phyloP scores from a whole-genome alignment of 2,888 invertebrate species.

The Chaitophorus viminalis region DNA sequence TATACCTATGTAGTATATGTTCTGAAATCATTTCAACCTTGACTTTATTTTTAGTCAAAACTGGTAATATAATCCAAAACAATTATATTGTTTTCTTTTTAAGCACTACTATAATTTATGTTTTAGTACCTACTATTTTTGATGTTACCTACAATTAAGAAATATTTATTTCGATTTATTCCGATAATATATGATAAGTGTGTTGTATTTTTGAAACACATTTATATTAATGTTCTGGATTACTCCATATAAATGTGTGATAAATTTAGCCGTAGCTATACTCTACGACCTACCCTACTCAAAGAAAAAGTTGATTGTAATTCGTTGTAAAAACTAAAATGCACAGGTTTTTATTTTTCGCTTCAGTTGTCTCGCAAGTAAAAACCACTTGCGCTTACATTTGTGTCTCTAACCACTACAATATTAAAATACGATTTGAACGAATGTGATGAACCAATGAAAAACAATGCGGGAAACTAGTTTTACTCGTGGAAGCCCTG shows the following conservation, averaged over 20 bases:
- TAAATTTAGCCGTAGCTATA: too few relatives aligned
- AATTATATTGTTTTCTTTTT: neutral
- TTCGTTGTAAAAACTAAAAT: neutral
- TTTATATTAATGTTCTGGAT: neutral
- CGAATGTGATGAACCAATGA: constrained; percentile 22
- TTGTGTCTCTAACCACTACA: neutral
- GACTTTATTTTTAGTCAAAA: neutral
- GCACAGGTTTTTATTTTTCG: neutral
- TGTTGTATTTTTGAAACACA: neutral
- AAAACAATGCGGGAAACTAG: constrained; percentile 25
- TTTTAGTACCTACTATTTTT: too few relatives aligned
- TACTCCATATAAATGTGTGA: neutral
- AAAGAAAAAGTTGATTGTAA: neutral
- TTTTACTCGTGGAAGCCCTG: constrained; percentile 14
- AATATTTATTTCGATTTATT: too few relatives aligned
- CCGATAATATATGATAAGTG: too few relatives aligned
- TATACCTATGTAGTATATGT: neutral
- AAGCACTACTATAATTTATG: neutral
- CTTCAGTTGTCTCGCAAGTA: neutral
- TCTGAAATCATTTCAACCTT: neutral
- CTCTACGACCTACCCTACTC: too few relatives aligned
- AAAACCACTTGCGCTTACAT: constrained; percentile 31
- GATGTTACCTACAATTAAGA: too few relatives aligned
- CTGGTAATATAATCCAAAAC: neutral
- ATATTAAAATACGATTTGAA: constrained; percentile 16